Evolutionary conservation across 2,888 invertebrate species (phyloP), one percentile per base, ranked within the genome.

Genomic region (Odontothrips loti): DNA sequence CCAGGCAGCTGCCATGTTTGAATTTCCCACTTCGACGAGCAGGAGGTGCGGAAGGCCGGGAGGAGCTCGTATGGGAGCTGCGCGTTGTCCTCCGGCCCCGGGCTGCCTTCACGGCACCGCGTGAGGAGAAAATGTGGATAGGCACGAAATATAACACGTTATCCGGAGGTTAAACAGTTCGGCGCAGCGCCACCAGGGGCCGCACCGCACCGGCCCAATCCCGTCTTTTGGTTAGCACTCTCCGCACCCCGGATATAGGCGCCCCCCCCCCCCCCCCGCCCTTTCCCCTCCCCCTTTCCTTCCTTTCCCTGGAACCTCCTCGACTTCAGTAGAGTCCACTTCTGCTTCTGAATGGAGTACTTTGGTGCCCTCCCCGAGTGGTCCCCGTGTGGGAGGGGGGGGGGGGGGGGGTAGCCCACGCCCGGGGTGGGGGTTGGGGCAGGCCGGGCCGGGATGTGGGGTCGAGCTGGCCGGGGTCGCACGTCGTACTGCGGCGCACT

Each of bases 331-430:
- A 43, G 23, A 58, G 68, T 75, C 68, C 68, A 75, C 68, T 75
- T 75, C 68, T 75, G 68, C 68, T 75, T 75, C 68, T 27, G 68
- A 75, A 75, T 75, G 68, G 68, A 75, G 68, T 75, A 75, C 68
- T 75, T 75, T 75, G 68, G 68, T 11, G 68, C 23, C 68, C 68
- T 75, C 23, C 27, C 47, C 82, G 79, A 23, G 27, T 34, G 81
- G 27, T 81, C 78, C 58, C 51, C 58, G 51, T 34, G 81, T 80
- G 79, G 8, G 58, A 68, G n/a, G 80, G 79, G 79, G 75, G 68
- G 47, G 80, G 34, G 82, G 17, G 27, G 82, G 63, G 34, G 34
- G 34, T n/a, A n/a, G n/a, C n/a, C n/a, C n/a, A n/a, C n/a, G n/a
- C n/a, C n/a, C n/a, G n/a, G n/a, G n/a, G n/a, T n/a, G n/a, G n/a